Conservation (phyloP, 2,888 invertebrate species). For the Syritta pipiens region DNA sequence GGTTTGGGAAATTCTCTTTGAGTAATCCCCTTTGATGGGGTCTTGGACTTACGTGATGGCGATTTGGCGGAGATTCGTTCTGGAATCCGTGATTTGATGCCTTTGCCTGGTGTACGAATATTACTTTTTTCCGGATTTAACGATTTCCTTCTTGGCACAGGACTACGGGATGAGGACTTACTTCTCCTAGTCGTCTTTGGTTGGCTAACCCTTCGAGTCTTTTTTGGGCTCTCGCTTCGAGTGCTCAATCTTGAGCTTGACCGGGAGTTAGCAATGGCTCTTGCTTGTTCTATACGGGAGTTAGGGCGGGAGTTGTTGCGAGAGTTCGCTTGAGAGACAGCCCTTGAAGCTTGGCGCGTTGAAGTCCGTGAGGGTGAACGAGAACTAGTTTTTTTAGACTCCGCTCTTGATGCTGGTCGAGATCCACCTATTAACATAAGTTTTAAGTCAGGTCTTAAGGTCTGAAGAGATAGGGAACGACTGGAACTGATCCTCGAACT, state of each 20-base stretch:
- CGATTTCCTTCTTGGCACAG: conserved; percentile 68
- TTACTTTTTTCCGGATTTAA: no score
- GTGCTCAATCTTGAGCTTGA: conserved; percentile 74
- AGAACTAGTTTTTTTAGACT: conserved; percentile 67
- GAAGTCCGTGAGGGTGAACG: conserved; percentile 73
- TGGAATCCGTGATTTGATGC: conserved; percentile 75
- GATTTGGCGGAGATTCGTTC: conserved; percentile 68
- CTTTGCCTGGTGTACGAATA: conserved; percentile 50
- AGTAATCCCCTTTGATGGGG: conserved; percentile 25
- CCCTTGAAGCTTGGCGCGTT: conserved; percentile 50
- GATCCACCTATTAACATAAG: conserved; percentile 71
- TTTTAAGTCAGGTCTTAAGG: conserved; percentile 68
- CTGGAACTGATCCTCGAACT: conserved; percentile 71
- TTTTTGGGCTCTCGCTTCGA: conserved; percentile 70
- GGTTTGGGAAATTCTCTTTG: conserved; percentile 52
- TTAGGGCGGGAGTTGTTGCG: conserved; percentile 71
- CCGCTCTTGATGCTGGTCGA: conserved; percentile 71
- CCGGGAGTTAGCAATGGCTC: conserved; percentile 72
- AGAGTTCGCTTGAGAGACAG: conserved; percentile 69
- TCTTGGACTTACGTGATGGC: conserved; percentile 59
- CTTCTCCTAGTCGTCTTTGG: conserved; percentile 70
- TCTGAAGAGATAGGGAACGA: conserved; percentile 73
- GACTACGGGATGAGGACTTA: conserved; percentile 76
- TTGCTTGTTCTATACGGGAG: conserved; percentile 74
- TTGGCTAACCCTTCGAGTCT: conserved; percentile 66